Evolutionary conservation across 1,140 invertebrate genomes (phyloP).

Genomic region (Drosophila bipectinata): DNA sequence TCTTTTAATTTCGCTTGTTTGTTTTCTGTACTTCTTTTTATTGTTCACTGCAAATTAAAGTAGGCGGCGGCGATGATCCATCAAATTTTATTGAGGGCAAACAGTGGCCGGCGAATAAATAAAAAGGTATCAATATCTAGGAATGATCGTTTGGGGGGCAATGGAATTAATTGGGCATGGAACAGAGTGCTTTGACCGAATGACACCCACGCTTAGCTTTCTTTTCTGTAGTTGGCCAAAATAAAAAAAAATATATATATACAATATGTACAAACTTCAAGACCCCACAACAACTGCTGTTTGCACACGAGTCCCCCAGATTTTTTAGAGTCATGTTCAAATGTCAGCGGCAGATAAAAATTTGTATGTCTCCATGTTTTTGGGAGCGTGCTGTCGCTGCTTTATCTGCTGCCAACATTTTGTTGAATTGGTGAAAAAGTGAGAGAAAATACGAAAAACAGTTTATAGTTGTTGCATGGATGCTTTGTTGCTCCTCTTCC

Average conservation of each 20-base stretch:
- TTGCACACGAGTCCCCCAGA: constrained; percentile 45
- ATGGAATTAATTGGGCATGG: constrained; percentile 32
- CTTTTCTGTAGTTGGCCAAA: constrained; percentile 55
- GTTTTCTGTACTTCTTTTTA: constrained; percentile 14
- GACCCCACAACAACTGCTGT: constrained; percentile 29
- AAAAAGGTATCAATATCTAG: constrained; percentile 19
- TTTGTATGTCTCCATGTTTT: constrained; percentile 69
- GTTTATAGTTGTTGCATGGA: constrained; percentile 13
- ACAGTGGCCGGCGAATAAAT: constrained; percentile 32
- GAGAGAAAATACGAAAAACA: constrained; percentile 31
- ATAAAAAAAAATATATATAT: constrained; percentile 16
- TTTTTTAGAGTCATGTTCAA: constrained; percentile 65
- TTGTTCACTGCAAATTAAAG: constrained; percentile 22
- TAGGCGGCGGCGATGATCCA: constrained; percentile 55
- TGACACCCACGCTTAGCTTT: constrained; percentile 68
- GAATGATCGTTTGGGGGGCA: constrained; percentile 16
- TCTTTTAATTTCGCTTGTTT: constrained; percentile 28
- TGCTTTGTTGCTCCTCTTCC: constrained; percentile 59
- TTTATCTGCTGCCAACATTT: constrained; percentile 45
- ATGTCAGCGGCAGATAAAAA: constrained; percentile 72
- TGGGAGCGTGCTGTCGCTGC: constrained; percentile 64
- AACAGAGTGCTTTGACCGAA: constrained; percentile 70
- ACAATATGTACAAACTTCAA: constrained; percentile 4
- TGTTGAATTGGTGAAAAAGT: constrained; percentile 10
- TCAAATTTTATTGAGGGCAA: constrained; percentile 65